Evolutionary conservation across 2,797 vertebrate genomes (phyloP).

Genomic region (Adrianichthys oophorus): DNA sequence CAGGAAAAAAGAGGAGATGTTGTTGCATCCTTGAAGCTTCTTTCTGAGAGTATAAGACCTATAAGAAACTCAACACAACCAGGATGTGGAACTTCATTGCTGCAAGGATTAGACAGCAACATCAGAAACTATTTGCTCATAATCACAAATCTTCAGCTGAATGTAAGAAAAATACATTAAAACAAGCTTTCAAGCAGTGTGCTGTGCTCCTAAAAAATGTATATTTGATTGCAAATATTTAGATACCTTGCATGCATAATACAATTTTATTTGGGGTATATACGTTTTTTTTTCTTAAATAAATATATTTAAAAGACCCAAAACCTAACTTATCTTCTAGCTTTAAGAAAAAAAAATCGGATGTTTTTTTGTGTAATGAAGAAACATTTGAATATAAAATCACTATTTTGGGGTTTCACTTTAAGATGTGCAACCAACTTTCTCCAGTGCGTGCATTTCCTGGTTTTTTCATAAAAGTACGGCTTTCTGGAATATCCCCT

Average conservation of each 20-base stretch:
- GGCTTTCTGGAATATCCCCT: conserved; percentile 27
- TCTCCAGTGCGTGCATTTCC: conserved; percentile 48
- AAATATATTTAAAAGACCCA: too few relatives aligned
- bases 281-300: too few relatives aligned
- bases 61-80: conserved; percentile 38
- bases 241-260: too few relatives aligned
- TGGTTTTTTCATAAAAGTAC: conserved; percentile 53
- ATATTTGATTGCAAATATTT: too few relatives aligned
- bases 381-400: too few relatives aligned
- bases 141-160: conserved; percentile 64
- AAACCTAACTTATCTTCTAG: too few relatives aligned
- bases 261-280: too few relatives aligned
- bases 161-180: conserved; percentile 47
- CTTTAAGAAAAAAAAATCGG: too few relatives aligned
- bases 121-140: conserved; percentile 72
- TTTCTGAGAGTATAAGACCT: conserved; percentile 57
- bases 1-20: conserved; percentile 70
- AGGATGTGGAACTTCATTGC: conserved; percentile 53
- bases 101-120: conserved; percentile 69
- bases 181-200: conserved; percentile 4
- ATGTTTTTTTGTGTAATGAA: too few relatives aligned
- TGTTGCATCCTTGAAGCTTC: conserved; percentile 61
- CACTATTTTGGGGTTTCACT: conserved; percentile 21
- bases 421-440: conserved; percentile 34
- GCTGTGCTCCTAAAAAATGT: too few relatives aligned